Evolutionary conservation across 2,888 invertebrate genomes (phyloP), one percentile per base, ranked within the genome.

Genomic region (Cerastis rubricosa): DNA sequence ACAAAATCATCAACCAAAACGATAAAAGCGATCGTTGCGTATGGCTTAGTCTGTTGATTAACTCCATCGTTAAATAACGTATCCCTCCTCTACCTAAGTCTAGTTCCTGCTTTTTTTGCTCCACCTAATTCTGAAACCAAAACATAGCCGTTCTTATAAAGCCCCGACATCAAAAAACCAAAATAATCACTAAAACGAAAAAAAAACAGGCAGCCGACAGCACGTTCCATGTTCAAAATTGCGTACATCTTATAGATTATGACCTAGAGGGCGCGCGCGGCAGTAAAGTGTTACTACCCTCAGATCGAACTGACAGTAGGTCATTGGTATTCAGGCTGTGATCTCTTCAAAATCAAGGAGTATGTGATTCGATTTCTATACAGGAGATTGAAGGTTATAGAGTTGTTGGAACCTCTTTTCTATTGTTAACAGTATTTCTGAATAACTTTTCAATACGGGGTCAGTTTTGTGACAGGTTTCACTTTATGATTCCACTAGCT

Each of bases 291-390:
- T 83, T 76, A 71, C 77, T 75, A 75, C 87, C 87, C 92, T 92
- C 51, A 66, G 92, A 93, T 93, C 91, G 90, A 88, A 85, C 87
- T 86, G 84, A 84, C 85, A 81, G 85, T 81, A 73, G 74, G 88
- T 91, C 94, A 94, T 96, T 94, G 91, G 93, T 95, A 96, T 96
- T 95, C 96, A 78, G 84, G 74, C 76, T 90, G 92, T 88, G 92
- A 90, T 92, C 93, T 93, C 91, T 94, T 94, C 96, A 94, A 95
- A 96, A 96, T 96, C 96, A 96, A 96, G 96, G 95, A 94, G 96
- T 96, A 95, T 96, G 96, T 96, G 96, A 96, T 96, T 96, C 96
- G 96, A 96, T 96, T 96, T 94, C 95, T 95, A 93, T 94, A 94
- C 93, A 89, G 90, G 89, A 81, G 67, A 73, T 72, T 85, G 88